Percentiles rank a stretch among this genome's conserved stretches.
phyloP scores from a whole-genome alignment of 2,888 invertebrate species.

The Micoletzkya japonica region DNA sequence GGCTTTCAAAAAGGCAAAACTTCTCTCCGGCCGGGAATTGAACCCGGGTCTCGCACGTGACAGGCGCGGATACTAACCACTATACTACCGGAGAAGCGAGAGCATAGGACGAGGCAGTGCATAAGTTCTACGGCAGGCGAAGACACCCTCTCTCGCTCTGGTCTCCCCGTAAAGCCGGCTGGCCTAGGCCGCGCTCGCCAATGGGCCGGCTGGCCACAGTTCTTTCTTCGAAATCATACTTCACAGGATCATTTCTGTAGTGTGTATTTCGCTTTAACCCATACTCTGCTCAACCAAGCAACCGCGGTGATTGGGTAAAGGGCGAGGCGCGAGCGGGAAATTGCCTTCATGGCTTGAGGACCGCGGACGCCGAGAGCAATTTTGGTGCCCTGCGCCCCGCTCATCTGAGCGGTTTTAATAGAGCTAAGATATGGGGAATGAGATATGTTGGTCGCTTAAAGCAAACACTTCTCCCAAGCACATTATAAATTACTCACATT shows the following conservation, averaged over 20 bases:
- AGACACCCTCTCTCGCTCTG: no score
- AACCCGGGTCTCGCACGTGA: constrained; percentile 70
- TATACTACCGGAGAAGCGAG: constrained; percentile 67
- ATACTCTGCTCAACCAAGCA: constrained; percentile 37
- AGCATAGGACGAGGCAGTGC: no score
- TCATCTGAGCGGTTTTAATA: constrained; percentile 37
- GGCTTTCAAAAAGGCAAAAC: no score
- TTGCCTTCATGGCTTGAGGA: constrained; percentile 29
- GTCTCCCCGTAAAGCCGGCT: no score
- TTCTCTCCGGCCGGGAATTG: constrained; percentile 69
- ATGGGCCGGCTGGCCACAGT: no score
- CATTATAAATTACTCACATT: no score
- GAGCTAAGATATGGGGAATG: not conserved
- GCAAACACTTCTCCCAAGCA: no score
- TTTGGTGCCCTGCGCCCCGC: constrained; percentile 40
- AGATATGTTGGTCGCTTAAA: not conserved
- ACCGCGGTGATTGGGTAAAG: constrained; percentile 37
- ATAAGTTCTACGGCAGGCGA: no score
- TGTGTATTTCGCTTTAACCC: constrained; percentile 44
- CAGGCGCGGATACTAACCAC: constrained; percentile 70
- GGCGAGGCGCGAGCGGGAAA: constrained; percentile 42
- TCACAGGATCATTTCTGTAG: constrained; percentile 50
- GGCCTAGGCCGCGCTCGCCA: no score
- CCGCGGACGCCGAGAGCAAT: constrained; percentile 33
- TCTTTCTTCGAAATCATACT: constrained; percentile 39